phyloP scores from a whole-genome alignment of 1,140 invertebrate species.

The Cotesia typhae region DNA sequence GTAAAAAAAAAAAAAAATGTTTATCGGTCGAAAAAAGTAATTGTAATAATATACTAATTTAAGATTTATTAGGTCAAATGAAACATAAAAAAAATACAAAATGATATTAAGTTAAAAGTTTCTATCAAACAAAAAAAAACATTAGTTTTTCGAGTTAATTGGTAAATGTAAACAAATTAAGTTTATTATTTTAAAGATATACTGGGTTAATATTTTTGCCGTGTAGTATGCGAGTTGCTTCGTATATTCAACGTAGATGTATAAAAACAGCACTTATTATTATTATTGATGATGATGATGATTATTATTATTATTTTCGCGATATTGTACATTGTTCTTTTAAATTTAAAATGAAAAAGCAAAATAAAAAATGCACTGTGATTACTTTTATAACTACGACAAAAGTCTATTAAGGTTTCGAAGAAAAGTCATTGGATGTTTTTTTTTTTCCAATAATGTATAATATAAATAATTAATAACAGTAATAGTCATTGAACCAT shows the following conservation, averaged over 20 bases:
- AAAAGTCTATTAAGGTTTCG: no score
- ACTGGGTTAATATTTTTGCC: background rate
- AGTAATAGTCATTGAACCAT: no score
- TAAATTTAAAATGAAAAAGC: no score
- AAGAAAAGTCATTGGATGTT: no score
- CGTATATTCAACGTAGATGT: slow-evolving; percentile 5
- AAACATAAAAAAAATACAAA: background rate
- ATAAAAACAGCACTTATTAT: slow-evolving; percentile 10
- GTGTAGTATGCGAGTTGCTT: background rate
- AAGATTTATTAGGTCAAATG: background rate
- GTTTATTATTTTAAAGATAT: background rate
- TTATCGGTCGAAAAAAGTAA: background rate
- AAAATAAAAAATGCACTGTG: no score
- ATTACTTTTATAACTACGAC: no score
- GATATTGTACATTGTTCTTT: slow-evolving; percentile 2
- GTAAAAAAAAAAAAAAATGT: background rate
- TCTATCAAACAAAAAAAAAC: background rate
- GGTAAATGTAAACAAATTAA: background rate
- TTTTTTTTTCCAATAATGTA: no score
- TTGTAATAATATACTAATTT: background rate
- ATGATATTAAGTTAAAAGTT: background rate
- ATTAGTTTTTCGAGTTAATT: background rate
- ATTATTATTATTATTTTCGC: background rate
- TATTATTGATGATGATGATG: background rate
- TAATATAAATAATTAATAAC: no score